Evolutionary conservation across 1,140 invertebrate genomes (phyloP), one percentile per base, ranked within the genome.

Genomic region (Bombus turneri): DNA sequence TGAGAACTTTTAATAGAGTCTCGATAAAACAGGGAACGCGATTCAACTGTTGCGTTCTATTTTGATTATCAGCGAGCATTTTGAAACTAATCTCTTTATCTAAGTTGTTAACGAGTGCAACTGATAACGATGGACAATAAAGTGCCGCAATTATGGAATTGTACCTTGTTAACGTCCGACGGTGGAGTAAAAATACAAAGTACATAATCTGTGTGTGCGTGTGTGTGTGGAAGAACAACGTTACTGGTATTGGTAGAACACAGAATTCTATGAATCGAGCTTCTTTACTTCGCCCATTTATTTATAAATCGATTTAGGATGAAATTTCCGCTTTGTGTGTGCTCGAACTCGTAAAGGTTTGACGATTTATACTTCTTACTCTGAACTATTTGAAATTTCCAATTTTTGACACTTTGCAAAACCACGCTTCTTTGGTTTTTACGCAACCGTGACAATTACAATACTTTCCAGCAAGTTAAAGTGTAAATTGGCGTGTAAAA

Each of bases 91-190:
- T n/a, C 43, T 28, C 31, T 84, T 71, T 85, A 85, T 85, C 81
- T 83, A 12, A 6, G 43, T 25, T 39, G 43, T 83, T 77, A 80
- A 62, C 83, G 79, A 80, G 66, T 80, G 83, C 83, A 85, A 62
- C 68, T 85, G 83, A 85, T 85, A 85, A 85, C 66, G 43, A 39
- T 43, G 53, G n/a, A 78, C 76, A 85, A 85, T 80, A 85, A 85
- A 85, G 31, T 47, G 41, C 68, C 37, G 31, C 76, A 71, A 59
- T 59, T 84, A 77, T 22, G 83, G 66, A 71, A 72, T 79, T 85
- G 47, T 15, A 13, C 75, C 62, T 71, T 80, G 34, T 62, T 39
- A 80, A 62, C n/a, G n/a, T 43, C 75, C 66, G 47, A 79, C 66
- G 18, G 53, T 41, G 18, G 53, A 72, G 64, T 72, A 80, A 79